Conservation (phyloP, 2,113 vertebrate species). For the Lota lota region DNA sequence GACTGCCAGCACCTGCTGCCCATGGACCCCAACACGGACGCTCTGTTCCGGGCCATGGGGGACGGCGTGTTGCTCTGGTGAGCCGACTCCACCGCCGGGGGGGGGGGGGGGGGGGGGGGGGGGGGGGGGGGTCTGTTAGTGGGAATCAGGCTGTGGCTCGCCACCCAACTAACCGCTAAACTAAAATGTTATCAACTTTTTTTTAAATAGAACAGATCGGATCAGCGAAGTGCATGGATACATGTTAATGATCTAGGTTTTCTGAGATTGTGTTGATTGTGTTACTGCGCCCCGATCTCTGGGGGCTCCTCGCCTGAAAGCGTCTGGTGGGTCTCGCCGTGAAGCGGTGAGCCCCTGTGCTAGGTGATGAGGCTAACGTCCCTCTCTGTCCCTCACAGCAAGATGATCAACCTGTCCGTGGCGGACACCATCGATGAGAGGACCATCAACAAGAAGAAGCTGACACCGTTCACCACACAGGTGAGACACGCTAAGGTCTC, state of each 20-base stretch:
- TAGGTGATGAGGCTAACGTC: not conserved
- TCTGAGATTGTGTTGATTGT: too few species aligned
- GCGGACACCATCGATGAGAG: slow-evolving; percentile 96
- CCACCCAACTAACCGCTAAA: too few species aligned
- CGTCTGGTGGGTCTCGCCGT: not conserved
- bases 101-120: not conserved
- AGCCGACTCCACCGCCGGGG: slow-evolving; percentile 46
- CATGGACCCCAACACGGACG: slow-evolving; percentile 89
- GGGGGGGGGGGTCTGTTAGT: not conserved
- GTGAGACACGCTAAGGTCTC: slow-evolving; percentile 48
- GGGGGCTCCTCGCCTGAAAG: too few species aligned
- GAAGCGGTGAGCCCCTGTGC: too few species aligned
- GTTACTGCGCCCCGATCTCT: too few species aligned
- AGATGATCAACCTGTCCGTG: slow-evolving; percentile 97
- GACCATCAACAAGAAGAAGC: slow-evolving; percentile 95
- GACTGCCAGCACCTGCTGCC: slow-evolving; percentile 90
- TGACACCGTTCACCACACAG: slow-evolving; percentile 91
- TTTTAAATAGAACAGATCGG: too few species aligned
- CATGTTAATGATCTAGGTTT: too few species aligned
- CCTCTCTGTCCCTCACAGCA: slow-evolving; percentile 67
- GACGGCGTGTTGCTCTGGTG: slow-evolving; percentile 95
- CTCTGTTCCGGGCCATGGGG: slow-evolving; percentile 86
- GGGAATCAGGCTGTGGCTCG: too few species aligned
- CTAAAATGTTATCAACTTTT: too few species aligned
- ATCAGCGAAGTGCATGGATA: too few species aligned